Evolutionary conservation across 2,888 invertebrate species (phyloP).

Genomic region (Thereva nobilitata): DNA sequence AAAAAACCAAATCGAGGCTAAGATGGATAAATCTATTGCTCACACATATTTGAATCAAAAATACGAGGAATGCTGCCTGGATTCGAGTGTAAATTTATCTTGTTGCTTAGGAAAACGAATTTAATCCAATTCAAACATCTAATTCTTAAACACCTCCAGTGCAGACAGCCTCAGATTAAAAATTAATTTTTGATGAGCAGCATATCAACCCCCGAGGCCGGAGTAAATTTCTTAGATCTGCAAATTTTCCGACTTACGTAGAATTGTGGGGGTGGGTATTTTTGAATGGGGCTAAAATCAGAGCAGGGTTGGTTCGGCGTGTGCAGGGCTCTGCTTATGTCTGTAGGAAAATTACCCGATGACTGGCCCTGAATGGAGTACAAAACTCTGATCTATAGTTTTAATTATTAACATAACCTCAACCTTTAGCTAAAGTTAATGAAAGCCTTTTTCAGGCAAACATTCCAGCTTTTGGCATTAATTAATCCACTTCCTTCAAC

Average conservation of each 20-base stretch:
- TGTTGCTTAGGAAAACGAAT: no score
- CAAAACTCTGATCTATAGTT: not conserved
- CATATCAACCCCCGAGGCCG: not conserved
- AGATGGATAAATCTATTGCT: no score
- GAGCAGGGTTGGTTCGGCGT: no score
- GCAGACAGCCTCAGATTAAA: not conserved
- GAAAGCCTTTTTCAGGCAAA: constrained; percentile 3
- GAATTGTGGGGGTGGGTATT: no score
- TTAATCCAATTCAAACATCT: no score
- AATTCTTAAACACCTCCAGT: not conserved
- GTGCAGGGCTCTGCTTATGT: not conserved
- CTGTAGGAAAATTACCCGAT: not conserved
- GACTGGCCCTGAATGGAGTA: not conserved
- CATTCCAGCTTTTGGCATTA: not conserved
- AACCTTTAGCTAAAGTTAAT: not conserved
- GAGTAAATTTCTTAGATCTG: not conserved
- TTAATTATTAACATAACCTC: no score
- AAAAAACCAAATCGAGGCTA: no score
- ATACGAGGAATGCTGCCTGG: no score
- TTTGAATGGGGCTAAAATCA: no score
- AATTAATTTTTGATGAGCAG: constrained; percentile 10
- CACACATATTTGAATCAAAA: no score
- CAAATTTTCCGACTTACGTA: no score
- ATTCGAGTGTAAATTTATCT: no score
- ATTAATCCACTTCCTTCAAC: not conserved